A percentile compares a stretch with the other conserved stretches of the same genome.
Evolutionary conservation across 2,888 invertebrate genomes (phyloP).

Genomic region (Luperina testacea): DNA sequence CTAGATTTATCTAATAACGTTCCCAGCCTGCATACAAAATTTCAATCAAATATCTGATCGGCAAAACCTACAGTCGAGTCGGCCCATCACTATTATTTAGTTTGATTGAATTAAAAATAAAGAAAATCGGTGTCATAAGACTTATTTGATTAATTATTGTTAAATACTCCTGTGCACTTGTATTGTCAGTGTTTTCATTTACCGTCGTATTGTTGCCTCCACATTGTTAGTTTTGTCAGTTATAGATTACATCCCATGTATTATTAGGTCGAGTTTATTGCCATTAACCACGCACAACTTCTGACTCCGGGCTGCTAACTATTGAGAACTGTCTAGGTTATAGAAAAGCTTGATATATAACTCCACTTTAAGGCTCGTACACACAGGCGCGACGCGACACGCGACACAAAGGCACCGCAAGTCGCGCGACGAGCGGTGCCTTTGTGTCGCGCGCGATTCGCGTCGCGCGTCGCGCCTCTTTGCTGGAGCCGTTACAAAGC

Average conservation of each 20-base stretch:
- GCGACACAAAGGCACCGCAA: too few relatives aligned
- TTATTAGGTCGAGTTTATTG: not conserved
- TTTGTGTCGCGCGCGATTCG: too few relatives aligned
- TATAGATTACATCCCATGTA: not conserved
- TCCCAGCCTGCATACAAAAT: not conserved
- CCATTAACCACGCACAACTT: not conserved
- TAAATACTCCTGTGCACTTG: not conserved
- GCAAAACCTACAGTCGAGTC: not conserved
- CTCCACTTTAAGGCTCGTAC: too few relatives aligned
- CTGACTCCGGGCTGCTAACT: too few relatives aligned
- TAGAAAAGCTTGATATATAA: not conserved
- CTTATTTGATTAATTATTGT: not conserved
- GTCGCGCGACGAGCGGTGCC: too few relatives aligned
- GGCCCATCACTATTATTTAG: not conserved
- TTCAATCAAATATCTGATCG: not conserved
- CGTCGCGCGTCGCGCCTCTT: too few relatives aligned
- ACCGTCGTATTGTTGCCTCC: not conserved
- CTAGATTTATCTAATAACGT: not conserved
- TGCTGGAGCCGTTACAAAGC: too few relatives aligned
- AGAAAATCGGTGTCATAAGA: not conserved
- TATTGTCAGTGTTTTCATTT: not conserved
- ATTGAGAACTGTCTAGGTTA: not conserved
- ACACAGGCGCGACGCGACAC: too few relatives aligned
- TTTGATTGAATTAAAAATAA: not conserved
- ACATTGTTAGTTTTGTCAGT: not conserved